Base-by-base conservation (phyloP, 1,140 invertebrate species). In the Trichogramma pretiosum region DNA sequence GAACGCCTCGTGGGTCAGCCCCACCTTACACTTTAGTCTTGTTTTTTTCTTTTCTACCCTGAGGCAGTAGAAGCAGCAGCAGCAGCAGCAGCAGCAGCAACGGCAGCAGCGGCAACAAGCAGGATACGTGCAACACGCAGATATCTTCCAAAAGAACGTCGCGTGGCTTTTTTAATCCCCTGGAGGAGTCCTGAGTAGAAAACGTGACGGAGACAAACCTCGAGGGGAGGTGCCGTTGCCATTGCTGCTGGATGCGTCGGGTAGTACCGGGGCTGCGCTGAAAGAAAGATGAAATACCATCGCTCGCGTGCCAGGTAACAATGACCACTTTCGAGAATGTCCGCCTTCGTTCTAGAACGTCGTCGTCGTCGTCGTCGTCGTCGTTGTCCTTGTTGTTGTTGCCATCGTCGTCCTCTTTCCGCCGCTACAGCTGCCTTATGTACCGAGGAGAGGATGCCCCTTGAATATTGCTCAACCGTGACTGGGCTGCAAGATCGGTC, bases 231-330 rank as follows among this genome's bases (percentile, higher is more conserved):
- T 11, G 19, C 11, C 5, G 18, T 17, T 9, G 22, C 23, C 23
- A n/a, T n/a, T n/a, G n/a, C n/a, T n/a, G n/a, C n/a, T n/a, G n/a
- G n/a, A n/a, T n/a, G n/a, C n/a, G n/a, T n/a, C n/a, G n/a, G n/a
- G n/a, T n/a, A n/a, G n/a, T n/a, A n/a, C n/a, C n/a, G n/a, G n/a
- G n/a, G n/a, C n/a, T n/a, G n/a, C 28, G 14, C 13, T 21, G 24
- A 14, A 47, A 35, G 16, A 28, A 22, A 41, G 26, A 48, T 41
- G 30, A 48, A 48, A 48, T 5, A 26, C 13, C 18, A 40, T 17
- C 33, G 18, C 32, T 17, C 11, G 22, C n/a, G n/a, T n/a, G n/a
- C n/a, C n/a, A 41, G 46, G 24, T 24, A 38, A 49, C 34, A 49
- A 49, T 49, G 39, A 43, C 18, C n/a, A 38, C 21, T 39, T 37